These are phyloP conservation scores for Cetoscarus ocellatus DNA, from an alignment of 2,797 vertebrate species.

Conservation along the genomic window DNA sequence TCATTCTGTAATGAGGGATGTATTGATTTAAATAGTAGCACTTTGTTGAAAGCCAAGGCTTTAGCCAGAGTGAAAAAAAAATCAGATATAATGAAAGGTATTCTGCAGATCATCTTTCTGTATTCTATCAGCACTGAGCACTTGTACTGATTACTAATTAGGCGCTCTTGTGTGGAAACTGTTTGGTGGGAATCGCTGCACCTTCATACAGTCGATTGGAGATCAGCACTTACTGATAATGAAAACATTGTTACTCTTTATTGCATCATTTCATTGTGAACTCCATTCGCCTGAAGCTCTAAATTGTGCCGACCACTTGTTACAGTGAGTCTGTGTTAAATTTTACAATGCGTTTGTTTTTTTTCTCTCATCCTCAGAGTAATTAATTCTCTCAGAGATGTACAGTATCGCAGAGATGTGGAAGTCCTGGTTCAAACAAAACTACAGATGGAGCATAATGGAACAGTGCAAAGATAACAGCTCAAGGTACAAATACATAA, in stretches of 20 bases:
- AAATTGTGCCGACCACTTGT: conserved; percentile 59
- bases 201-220: conserved; percentile 54
- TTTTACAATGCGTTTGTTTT: conserved; percentile 5
- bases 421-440: background rate
- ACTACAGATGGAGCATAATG: background rate
- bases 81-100: conserved; percentile 59
- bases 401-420: background rate
- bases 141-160: conserved; percentile 74
- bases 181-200: conserved; percentile 52
- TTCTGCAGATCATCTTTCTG: conserved; percentile 58
- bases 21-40: conserved; percentile 84
- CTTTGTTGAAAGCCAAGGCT: conserved; percentile 70
- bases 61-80: conserved; percentile 28
- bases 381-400: conserved; percentile 19
- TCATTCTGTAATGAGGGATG: conserved; percentile 81
- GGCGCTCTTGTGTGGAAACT: conserved; percentile 51
- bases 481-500: background rate
- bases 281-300: conserved; percentile 52
- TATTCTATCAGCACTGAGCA: conserved; percentile 67
- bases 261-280: conserved; percentile 74
- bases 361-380: conserved; percentile 9
- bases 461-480: background rate
- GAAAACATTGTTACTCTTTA: conserved; percentile 66
- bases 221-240: conserved; percentile 64
- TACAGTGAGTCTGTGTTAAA: conserved; percentile 18